Evolutionary conservation across 2,797 vertebrate genomes (phyloP).

Genomic region (Catamblyrhynchus diadema): DNA sequence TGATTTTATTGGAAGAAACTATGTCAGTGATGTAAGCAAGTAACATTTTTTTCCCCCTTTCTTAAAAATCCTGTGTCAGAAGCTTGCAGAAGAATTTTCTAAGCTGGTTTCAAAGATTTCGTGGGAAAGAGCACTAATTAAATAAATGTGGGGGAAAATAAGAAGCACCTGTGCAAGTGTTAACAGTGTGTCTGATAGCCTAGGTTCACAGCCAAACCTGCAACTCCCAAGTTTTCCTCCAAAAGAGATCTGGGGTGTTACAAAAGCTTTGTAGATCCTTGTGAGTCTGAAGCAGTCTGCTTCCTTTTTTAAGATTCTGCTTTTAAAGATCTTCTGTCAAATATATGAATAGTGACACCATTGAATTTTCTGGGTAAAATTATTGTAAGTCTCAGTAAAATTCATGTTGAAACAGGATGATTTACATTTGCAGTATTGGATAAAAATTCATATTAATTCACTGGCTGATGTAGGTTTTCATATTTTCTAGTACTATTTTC

Average conservation of each 20-base stretch:
- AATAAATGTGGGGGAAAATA: background rate
- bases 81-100: background rate
- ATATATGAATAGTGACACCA: background rate
- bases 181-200: background rate
- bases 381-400: background rate
- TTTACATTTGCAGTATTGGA: background rate
- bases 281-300: background rate
- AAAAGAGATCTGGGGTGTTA: background rate
- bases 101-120: background rate
- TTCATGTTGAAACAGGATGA: background rate
- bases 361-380: background rate
- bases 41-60: background rate
- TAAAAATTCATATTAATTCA: background rate
- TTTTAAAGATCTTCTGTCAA: background rate
- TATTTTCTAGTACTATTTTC: background rate
- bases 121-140: background rate
- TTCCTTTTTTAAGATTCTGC: background rate
- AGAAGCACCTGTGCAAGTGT: background rate
- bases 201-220: background rate
- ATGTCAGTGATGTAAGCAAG: background rate
- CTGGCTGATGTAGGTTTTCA: background rate
- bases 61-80: background rate
- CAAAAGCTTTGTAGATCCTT: background rate
- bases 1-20: background rate
- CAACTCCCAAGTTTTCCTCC: background rate